Evolutionary conservation across 2,888 invertebrate species (phyloP).

Genomic region (Drosophila mercatorum): DNA sequence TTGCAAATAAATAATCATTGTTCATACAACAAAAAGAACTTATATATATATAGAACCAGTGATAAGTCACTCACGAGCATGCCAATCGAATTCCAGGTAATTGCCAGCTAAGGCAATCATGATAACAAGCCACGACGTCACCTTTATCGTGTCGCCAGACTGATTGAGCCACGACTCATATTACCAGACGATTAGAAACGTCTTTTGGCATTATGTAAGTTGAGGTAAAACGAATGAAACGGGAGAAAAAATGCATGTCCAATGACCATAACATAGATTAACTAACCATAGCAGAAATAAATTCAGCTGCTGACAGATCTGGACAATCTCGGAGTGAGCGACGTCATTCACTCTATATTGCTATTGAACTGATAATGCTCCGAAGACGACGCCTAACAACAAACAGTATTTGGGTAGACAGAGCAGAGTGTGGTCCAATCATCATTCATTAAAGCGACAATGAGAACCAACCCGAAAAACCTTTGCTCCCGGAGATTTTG

Average conservation of each 20-base stretch:
- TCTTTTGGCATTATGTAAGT: conserved; percentile 9
- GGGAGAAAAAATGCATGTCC: not conserved
- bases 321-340: not conserved
- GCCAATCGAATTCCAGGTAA: conserved; percentile 31
- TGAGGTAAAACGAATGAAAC: not conserved
- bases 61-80: not conserved
- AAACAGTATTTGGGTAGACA: conserved; percentile 3
- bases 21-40: not conserved
- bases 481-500: conserved; percentile 80
- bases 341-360: conserved; percentile 33
- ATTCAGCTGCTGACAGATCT: not conserved
- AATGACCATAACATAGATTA: not conserved
- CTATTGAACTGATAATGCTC: conserved; percentile 22
- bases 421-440: conserved; percentile 11
- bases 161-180: conserved; percentile 17
- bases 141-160: conserved; percentile 26
- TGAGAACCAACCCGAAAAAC: conserved; percentile 45
- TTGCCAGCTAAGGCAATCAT: conserved; percentile 14
- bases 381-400: conserved; percentile 24
- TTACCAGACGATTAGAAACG: conserved; percentile 6
- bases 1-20: not conserved
- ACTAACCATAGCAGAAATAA: not conserved
- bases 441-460: conserved; percentile 59
- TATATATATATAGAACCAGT: not conserved
- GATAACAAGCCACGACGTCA: conserved; percentile 46